phyloP scores from a whole-genome alignment of 2,797 vertebrate species.

The Aplochiton taeniatus region DNA sequence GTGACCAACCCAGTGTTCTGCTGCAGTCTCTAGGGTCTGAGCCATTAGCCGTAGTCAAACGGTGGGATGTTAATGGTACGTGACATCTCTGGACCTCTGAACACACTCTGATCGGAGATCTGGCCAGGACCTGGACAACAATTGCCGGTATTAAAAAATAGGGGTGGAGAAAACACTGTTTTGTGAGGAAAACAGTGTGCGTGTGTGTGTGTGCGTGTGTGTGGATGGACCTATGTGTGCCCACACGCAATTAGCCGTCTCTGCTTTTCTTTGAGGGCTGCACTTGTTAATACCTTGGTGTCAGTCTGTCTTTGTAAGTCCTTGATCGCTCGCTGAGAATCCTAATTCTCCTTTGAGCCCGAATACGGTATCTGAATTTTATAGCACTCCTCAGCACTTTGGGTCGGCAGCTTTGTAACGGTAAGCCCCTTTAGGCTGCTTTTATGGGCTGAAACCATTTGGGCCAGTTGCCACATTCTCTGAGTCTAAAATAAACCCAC shows the following conservation, averaged over 20 bases:
- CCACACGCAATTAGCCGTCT: too few species aligned
- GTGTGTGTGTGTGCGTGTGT: slow-evolving; percentile 26
- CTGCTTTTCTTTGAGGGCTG: slow-evolving; percentile 37
- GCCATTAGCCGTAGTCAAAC: too few species aligned
- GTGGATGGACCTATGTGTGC: slow-evolving; percentile 35
- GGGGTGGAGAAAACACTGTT: too few species aligned
- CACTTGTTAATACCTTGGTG: slow-evolving; percentile 46
- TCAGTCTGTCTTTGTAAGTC: slow-evolving; percentile 47
- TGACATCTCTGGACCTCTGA: not conserved
- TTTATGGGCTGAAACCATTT: slow-evolving; percentile 35
- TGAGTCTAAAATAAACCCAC: too few species aligned
- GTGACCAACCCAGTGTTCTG: too few species aligned
- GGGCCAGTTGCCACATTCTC: slow-evolving; percentile 34
- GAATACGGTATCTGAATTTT: slow-evolving; percentile 43
- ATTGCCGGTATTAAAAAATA: too few species aligned
- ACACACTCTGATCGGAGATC: too few species aligned
- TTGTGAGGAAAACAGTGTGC: too few species aligned
- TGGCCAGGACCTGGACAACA: too few species aligned
- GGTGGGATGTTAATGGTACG: too few species aligned
- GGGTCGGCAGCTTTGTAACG: slow-evolving; percentile 44
- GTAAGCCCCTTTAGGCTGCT: slow-evolving; percentile 42
- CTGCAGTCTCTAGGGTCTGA: too few species aligned
- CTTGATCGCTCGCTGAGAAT: slow-evolving; percentile 66
- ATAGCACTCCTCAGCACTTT: slow-evolving; percentile 52
- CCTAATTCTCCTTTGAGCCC: slow-evolving; percentile 57